A percentile compares a stretch with the other conserved stretches of the same genome.
phyloP scores from a whole-genome alignment of 2,888 invertebrate species.

The Halocaridina rubra region DNA sequence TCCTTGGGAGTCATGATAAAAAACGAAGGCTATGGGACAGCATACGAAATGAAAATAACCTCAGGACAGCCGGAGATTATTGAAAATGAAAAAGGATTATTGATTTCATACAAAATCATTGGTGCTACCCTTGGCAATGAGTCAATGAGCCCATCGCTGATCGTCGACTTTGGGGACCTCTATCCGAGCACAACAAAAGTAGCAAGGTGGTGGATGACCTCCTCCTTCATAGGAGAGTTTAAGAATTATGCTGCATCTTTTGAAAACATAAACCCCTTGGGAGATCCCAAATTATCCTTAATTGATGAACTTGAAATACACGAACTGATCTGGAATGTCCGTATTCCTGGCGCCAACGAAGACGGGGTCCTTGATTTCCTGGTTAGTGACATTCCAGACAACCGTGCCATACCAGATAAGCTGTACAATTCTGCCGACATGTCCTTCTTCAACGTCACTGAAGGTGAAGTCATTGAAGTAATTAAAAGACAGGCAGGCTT shows the following conservation, averaged over 20 bases:
- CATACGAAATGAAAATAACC: not conserved
- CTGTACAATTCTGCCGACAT: not conserved
- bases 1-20: not conserved
- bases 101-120: not conserved
- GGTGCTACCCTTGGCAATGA: not conserved
- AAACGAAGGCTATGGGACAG: not conserved
- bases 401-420: not conserved
- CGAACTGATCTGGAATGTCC: not conserved
- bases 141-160: not conserved
- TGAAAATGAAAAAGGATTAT: not conserved
- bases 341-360: not conserved
- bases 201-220: not conserved
- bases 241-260: not conserved
- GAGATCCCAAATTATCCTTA: not conserved
- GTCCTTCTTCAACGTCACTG: not conserved
- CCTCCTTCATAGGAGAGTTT: not conserved
- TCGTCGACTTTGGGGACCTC: not conserved
- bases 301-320: not conserved
- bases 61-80: not conserved
- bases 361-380: not conserved
- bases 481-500: not conserved
- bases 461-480: not conserved
- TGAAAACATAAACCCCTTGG: not conserved
- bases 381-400: not conserved
- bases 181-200: not conserved